Percentiles rank a stretch among this genome's conserved stretches.
Conservation (phyloP, 1,140 invertebrate genomes). For the Dendrolimus kikuchii region DNA sequence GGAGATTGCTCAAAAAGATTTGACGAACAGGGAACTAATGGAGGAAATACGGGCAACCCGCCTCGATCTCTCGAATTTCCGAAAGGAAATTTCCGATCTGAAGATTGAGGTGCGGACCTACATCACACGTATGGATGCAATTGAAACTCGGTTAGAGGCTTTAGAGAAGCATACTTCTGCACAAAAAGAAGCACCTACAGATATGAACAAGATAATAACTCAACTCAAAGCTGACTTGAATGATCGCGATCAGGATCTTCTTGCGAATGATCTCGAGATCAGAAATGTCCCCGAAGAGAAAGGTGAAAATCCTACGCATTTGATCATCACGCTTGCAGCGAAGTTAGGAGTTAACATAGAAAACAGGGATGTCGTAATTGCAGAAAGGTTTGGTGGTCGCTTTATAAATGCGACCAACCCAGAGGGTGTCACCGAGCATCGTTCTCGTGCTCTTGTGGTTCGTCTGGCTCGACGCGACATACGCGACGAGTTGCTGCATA, state of each 20-base stretch:
- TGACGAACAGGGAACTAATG: too few relatives aligned
- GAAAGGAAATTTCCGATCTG: too few relatives aligned
- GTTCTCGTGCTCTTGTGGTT: conserved; percentile 6
- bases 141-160: neutral
- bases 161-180: neutral
- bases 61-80: too few relatives aligned
- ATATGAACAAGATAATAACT: neutral
- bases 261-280: conserved; percentile 9
- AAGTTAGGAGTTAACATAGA: conserved; percentile 9
- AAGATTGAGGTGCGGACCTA: neutral
- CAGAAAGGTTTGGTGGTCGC: neutral
- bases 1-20: too few relatives aligned
- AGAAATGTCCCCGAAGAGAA: conserved; percentile 1
- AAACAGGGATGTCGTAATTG: conserved; percentile 10
- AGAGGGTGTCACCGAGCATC: neutral
- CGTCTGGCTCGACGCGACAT: conserved; percentile 5
- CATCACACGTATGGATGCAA: neutral
- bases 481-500: conserved; percentile 4
- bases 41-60: too few relatives aligned
- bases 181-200: neutral
- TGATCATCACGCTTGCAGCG: neutral
- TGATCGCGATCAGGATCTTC: conserved; percentile 8
- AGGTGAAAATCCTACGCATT: conserved; percentile 7
- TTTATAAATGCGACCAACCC: neutral
- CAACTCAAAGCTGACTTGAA: conserved; percentile 4